A percentile compares a stretch with the other conserved stretches of the same genome.
Evolutionary conservation across 2,113 vertebrate species (phyloP).

Genomic region (Eublepharis macularius): DNA sequence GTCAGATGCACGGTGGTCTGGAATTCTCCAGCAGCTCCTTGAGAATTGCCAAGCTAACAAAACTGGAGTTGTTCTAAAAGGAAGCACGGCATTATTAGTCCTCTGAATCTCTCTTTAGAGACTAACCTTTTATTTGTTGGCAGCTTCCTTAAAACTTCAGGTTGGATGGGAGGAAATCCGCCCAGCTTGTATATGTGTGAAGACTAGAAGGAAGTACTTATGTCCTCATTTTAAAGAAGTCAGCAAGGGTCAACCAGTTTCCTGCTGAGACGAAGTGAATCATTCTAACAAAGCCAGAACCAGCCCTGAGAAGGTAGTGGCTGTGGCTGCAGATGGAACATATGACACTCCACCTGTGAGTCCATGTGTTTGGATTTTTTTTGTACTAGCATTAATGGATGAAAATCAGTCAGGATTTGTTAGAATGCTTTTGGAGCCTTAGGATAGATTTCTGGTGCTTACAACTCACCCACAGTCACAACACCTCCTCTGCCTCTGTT

Average conservation of each 20-base stretch:
- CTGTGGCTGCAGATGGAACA: background rate
- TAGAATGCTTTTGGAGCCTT: constrained; percentile 11
- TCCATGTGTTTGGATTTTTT: background rate
- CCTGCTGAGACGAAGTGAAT: background rate
- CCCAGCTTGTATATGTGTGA: background rate
- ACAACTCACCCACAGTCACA: background rate
- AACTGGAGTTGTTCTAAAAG: constrained; percentile 25
- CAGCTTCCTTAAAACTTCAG: constrained; percentile 15
- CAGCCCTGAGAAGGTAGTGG: too few relatives aligned
- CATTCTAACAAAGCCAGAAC: background rate
- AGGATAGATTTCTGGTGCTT: background rate
- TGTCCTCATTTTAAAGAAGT: background rate
- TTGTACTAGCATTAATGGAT: background rate
- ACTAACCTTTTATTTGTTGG: constrained; percentile 3
- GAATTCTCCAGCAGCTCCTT: too few relatives aligned
- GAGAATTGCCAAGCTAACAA: constrained; percentile 14
- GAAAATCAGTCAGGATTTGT: background rate
- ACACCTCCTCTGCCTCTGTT: background rate
- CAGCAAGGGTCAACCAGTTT: background rate
- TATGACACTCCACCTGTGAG: background rate
- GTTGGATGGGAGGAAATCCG: constrained; percentile 27
- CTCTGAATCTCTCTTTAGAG: background rate
- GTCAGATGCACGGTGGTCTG: too few relatives aligned
- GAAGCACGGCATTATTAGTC: constrained; percentile 6
- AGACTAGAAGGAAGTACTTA: background rate